A percentile compares a stretch with the other conserved stretches of the same genome.
Conservation (phyloP, 1,140 invertebrate genomes). For the Nephila pilipes region DNA sequence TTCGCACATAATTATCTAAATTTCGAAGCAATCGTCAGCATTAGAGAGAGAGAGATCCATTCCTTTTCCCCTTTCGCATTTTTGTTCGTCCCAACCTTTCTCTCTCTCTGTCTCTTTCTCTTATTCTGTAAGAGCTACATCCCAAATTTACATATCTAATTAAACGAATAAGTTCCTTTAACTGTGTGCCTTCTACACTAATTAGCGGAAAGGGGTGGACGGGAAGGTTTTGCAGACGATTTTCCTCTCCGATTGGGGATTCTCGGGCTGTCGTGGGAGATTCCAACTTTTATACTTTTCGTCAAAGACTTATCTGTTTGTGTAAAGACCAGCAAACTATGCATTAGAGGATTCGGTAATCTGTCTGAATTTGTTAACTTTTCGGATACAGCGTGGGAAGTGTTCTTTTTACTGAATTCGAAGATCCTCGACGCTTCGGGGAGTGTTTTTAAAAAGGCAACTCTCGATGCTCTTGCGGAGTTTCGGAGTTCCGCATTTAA, state of each 20-base stretch:
- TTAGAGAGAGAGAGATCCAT: constrained; percentile 21
- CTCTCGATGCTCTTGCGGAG: constrained; percentile 20
- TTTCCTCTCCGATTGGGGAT: constrained; percentile 41
- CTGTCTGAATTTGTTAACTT: constrained; percentile 72
- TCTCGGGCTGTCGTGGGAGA: constrained; percentile 18
- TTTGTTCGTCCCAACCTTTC: neutral
- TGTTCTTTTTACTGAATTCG: constrained; percentile 35
- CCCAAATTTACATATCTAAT: constrained; percentile 74
- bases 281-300: constrained; percentile 39
- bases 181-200: constrained; percentile 56
- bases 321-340: constrained; percentile 65
- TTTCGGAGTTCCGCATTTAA: constrained; percentile 30
- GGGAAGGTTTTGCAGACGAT: constrained; percentile 70
- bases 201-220: constrained; percentile 55
- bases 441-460: constrained; percentile 8
- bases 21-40: constrained; percentile 63
- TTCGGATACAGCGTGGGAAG: constrained; percentile 59
- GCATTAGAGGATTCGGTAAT: constrained; percentile 69
- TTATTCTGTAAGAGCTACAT: constrained; percentile 18
- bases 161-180: constrained; percentile 73
- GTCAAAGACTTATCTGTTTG: constrained; percentile 61
- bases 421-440: neutral
- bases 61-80: neutral
- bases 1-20: constrained; percentile 63
- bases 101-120: neutral